Evolutionary conservation across 2,797 vertebrate genomes (phyloP).

Genomic region (Centroberyx gerrardi): DNA sequence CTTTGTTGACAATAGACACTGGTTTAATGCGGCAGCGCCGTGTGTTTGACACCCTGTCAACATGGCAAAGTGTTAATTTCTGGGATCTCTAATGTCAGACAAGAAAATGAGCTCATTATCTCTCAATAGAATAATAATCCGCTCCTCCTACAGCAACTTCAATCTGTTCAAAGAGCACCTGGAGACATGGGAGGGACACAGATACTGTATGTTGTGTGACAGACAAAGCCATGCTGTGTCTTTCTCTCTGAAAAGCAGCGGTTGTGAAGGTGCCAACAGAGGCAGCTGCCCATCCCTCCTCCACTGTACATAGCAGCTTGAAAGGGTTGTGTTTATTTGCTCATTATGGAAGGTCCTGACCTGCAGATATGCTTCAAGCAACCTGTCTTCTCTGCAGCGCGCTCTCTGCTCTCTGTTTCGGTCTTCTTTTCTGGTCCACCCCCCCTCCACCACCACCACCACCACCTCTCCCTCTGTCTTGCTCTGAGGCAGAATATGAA

Average conservation of each 20-base stretch:
- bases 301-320: constrained; percentile 6
- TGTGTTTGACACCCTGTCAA: constrained; percentile 72
- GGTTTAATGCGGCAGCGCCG: constrained; percentile 38
- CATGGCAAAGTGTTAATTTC: constrained; percentile 56
- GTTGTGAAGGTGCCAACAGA: constrained; percentile 26
- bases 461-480: constrained; percentile 25
- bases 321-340: constrained; percentile 59
- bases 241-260: constrained; percentile 28
- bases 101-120: constrained; percentile 76
- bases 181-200: constrained; percentile 25
- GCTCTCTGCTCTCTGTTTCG: constrained; percentile 34
- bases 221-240: constrained; percentile 49
- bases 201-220: constrained; percentile 32
- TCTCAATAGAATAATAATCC: constrained; percentile 59
- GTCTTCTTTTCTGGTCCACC: constrained; percentile 52
- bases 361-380: constrained; percentile 57
- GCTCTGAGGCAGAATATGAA: constrained; percentile 69
- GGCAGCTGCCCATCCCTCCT: constrained; percentile 8
- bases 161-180: constrained; percentile 71
- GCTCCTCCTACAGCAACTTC: constrained; percentile 57
- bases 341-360: constrained; percentile 70
- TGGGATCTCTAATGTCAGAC: constrained; percentile 65
- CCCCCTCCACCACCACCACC: constrained; percentile 8
- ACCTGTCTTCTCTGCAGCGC: constrained; percentile 35
- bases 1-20: constrained; percentile 63